Base-by-base conservation (phyloP, 2,113 vertebrate genomes). In the Gnathonemus echidnorhynchus region DNA sequence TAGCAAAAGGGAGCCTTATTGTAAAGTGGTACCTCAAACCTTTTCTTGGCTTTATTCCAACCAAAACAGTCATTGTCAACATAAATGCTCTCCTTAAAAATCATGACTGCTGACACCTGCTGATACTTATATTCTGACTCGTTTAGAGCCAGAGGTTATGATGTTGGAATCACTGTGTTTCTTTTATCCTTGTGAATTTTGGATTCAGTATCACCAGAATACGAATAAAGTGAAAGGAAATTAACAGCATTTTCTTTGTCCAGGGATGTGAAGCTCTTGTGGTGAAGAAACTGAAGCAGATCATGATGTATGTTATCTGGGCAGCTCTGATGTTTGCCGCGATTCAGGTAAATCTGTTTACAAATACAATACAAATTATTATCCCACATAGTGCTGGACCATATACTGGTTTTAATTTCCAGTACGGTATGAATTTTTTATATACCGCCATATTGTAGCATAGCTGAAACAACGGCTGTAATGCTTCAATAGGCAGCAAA, bases 301-400 rank as follows among this genome's bases (percentile, higher is more conserved):
- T 99, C 89, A 98, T 99, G 98, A 99, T 99, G 98, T 98, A 98
- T 39, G 98, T 99, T 88, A 99, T 99, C 94, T 99, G 97, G 97
- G 97, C 98, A 50, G 98, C 98, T 0, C 92, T 99, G 93, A 98
- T 97, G 0, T 99, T 99, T 94, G 97, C 98, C 90, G 97, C 97
- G 35, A 98, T 99, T 95, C 98, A 99, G 97, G 98, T 99, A 94
- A 96, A 93, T 89, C 45, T 52, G 1, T 6, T 21, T 39, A 5
- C 35, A 5, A 86, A 21, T 53, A 42, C 39, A 42, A 42, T 42
- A 42, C 39, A 10, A 3, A 6, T 19, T 46, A 24, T 19, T 27
- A 52, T 85, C 7, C 48, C 50, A 24, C 19, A 5, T 27, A 11
- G 1, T 66, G 58, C 58, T 27, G 58, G 58, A n/a, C 58, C 8